Percentiles rank a stretch among this genome's conserved stretches.
phyloP scores from a whole-genome alignment of 2,113 vertebrate species.

The Nesogale talazaci region DNA sequence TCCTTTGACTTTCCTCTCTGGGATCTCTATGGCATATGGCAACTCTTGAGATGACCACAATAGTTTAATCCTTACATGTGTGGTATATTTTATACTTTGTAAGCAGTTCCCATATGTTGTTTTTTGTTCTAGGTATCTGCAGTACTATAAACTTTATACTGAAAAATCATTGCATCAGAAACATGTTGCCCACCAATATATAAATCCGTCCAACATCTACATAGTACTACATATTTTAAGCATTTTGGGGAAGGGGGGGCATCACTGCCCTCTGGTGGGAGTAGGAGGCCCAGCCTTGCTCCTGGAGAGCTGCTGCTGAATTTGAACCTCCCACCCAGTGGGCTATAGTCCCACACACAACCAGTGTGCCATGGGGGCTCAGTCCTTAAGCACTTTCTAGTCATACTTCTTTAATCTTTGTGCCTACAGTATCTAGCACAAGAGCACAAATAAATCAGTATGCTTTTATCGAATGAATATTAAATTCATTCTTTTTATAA shows the following conservation, averaged over 20 bases:
- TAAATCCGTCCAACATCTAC: slow-evolving; percentile 29
- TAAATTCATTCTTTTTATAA: slow-evolving; percentile 21
- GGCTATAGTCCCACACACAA: too few species aligned
- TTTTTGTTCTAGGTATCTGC: slow-evolving; percentile 13
- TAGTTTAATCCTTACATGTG: slow-evolving; percentile 9
- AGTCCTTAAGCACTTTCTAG: slow-evolving; percentile 32
- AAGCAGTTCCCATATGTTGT: slow-evolving; percentile 37
- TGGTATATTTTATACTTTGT: slow-evolving; percentile 54
- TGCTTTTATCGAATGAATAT: neutral
- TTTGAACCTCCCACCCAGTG: too few species aligned
- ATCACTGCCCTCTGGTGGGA: too few species aligned
- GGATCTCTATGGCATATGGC: neutral
- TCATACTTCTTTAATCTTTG: slow-evolving; percentile 11
- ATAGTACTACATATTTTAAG: slow-evolving; percentile 3
- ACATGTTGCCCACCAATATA: slow-evolving; percentile 36
- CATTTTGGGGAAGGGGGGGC: too few species aligned
- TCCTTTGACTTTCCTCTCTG: neutral
- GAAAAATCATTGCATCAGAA: slow-evolving; percentile 53
- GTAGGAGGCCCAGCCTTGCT: too few species aligned
- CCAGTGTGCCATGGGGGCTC: too few species aligned
- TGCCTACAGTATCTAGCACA: neutral
- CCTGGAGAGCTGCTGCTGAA: too few species aligned
- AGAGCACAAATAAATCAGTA: neutral
- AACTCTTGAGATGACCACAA: slow-evolving; percentile 15
- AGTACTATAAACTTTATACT: slow-evolving; percentile 53